These are phyloP conservation scores for Rhingia rostrata DNA, from an alignment of 2,888 invertebrate genomes.

Conservation along the genomic window DNA sequence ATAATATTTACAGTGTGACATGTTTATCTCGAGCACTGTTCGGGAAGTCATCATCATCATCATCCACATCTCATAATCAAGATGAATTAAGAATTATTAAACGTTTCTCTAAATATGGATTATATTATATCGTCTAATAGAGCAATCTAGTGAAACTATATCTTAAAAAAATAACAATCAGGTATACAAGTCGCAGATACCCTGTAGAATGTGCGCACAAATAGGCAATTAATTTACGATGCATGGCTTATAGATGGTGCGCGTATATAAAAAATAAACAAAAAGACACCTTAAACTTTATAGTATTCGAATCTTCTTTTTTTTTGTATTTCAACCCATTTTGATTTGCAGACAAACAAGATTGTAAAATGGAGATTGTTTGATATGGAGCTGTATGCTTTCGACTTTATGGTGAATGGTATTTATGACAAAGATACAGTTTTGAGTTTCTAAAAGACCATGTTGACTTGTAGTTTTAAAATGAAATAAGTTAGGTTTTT, in stretches of 20 bases:
- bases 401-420: background rate
- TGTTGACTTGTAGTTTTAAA: too few relatives aligned
- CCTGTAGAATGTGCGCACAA: constrained; percentile 23
- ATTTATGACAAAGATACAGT: background rate
- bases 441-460: background rate
- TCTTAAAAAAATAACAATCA: background rate
- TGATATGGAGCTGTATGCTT: background rate
- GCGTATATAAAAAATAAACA: constrained; percentile 60
- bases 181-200: constrained; percentile 16
- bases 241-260: constrained; percentile 33
- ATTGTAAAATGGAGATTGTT: constrained; percentile 1
- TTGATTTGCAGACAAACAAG: constrained; percentile 50
- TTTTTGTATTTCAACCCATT: constrained; percentile 47
- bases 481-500: too few relatives aligned
- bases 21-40: constrained; percentile 54
- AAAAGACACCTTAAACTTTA: constrained; percentile 57
- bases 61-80: constrained; percentile 49
- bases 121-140: constrained; percentile 14
- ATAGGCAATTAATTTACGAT: constrained; percentile 68
- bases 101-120: constrained; percentile 71
- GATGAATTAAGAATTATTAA: constrained; percentile 72
- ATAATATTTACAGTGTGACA: constrained; percentile 68
- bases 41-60: constrained; percentile 50
- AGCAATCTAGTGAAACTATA: constrained; percentile 31
- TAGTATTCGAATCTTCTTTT: constrained; percentile 50